Conservation (phyloP, 2,113 vertebrate species). For the Corythornis madagascariensis region DNA sequence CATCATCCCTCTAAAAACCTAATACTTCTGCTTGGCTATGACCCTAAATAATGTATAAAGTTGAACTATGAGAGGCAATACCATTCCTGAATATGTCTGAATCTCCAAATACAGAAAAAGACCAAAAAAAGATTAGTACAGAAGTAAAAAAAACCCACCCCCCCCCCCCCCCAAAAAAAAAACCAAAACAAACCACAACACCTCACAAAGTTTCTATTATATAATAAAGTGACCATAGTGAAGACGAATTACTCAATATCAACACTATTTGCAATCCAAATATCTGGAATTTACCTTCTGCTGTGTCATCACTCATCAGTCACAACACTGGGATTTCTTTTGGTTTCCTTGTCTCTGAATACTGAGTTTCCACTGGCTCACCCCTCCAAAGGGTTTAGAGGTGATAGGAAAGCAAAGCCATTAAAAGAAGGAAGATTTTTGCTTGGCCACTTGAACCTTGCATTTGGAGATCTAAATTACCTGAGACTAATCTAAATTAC, state of each 20-base stretch:
- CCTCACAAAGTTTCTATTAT: background rate
- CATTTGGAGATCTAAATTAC: background rate
- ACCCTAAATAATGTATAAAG: background rate
- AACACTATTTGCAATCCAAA: background rate
- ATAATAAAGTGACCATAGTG: background rate
- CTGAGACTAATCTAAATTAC: background rate
- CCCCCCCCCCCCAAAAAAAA: too few relatives aligned
- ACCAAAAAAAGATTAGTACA: background rate
- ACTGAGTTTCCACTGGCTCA: background rate
- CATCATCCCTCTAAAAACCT: background rate
- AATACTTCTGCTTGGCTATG: background rate
- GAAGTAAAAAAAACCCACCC: background rate
- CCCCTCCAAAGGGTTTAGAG: background rate
- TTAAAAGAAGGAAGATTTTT: background rate
- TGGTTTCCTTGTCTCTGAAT: background rate
- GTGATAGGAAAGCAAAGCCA: background rate
- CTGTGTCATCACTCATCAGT: background rate
- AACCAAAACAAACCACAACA: background rate
- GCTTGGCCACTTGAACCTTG: background rate
- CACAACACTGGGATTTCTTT: background rate
- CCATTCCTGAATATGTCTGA: background rate
- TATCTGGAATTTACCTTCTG: background rate
- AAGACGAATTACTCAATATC: background rate
- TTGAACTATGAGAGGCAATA: background rate
- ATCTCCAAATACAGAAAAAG: background rate